Conservation (phyloP, 2,113 vertebrate species). For the Tautogolabrus adspersus region DNA sequence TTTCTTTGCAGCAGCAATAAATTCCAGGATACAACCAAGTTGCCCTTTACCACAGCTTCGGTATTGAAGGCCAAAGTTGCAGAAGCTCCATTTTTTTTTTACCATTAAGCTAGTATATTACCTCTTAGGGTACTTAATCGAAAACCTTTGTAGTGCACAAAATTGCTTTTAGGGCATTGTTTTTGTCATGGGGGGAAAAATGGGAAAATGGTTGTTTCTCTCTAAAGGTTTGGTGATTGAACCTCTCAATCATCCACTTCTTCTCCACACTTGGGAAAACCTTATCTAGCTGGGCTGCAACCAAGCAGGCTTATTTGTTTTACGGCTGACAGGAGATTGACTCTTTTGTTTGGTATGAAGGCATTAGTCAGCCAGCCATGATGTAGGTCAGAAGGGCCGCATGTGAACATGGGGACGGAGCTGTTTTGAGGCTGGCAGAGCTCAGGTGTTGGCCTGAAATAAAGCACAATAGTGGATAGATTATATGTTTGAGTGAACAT, state of each 20-base stretch:
- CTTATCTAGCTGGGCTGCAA: background rate
- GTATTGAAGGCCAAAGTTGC: background rate
- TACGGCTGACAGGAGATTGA: constrained; percentile 1
- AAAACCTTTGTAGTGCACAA: background rate
- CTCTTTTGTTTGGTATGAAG: background rate
- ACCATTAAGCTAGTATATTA: background rate
- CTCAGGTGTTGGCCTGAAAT: constrained; percentile 49
- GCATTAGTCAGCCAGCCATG: constrained; percentile 32
- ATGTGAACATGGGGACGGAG: constrained; percentile 3
- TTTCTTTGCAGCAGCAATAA: background rate
- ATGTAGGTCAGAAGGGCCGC: constrained; percentile 45
- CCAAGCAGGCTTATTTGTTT: constrained; percentile 20
- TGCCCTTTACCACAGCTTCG: no score
- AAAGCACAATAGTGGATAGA: background rate
- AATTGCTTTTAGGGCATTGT: background rate
- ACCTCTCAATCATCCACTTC: constrained; percentile 2
- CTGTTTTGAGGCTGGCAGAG: background rate
- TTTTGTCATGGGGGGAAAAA: background rate
- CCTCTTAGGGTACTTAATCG: background rate
- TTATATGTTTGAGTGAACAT: background rate
- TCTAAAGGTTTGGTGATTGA: constrained; percentile 10
- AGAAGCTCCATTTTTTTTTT: background rate
- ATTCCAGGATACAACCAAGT: background rate
- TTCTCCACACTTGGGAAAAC: background rate
- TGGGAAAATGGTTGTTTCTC: constrained; percentile 10